phyloP scores from a whole-genome alignment of 2,113 vertebrate genomes.

The Pseudonaja textilis region DNA sequence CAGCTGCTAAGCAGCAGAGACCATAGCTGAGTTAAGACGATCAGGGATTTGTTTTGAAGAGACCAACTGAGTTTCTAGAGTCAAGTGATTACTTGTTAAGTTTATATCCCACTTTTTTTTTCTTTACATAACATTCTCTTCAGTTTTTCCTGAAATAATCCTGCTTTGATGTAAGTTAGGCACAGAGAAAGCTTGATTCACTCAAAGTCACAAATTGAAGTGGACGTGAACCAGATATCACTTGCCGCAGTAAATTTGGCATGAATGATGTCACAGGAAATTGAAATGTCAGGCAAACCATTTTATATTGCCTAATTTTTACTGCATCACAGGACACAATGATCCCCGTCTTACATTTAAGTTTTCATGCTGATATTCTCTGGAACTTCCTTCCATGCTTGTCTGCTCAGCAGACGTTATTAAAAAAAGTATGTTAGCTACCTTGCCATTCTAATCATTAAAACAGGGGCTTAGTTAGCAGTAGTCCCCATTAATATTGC shows the following conservation, averaged over 20 bases:
- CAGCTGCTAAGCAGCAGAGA: slow-evolving; percentile 2
- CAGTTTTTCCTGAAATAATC: neutral
- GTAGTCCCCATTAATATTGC: neutral
- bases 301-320: neutral
- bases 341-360: neutral
- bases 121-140: neutral
- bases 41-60: neutral
- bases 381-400: neutral
- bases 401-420: neutral
- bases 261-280: neutral
- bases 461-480: neutral
- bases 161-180: neutral
- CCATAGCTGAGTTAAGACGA: neutral
- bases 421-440: neutral
- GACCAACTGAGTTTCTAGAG: neutral
- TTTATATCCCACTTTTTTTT: neutral
- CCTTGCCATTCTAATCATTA: neutral
- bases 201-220: neutral
- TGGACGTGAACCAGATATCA: neutral
- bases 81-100: neutral
- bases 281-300: neutral
- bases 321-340: neutral
- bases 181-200: neutral
- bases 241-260: neutral
- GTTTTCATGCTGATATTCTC: neutral